Evolutionary conservation across 1,140 invertebrate species (phyloP).

Genomic region (Muscidifurax raptorellus): DNA sequence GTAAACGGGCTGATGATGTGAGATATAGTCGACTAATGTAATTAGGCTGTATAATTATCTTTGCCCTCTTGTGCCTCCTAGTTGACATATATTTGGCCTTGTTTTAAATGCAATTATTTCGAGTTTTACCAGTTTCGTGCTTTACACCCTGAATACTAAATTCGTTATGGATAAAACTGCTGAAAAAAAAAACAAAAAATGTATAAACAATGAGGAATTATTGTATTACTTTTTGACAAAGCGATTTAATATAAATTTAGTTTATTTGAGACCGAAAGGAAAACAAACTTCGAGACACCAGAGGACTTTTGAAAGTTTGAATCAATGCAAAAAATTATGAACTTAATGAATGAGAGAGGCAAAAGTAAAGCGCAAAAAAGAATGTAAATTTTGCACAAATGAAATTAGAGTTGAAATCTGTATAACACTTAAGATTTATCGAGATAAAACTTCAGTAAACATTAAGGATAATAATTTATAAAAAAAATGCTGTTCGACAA

Average conservation of each 20-base stretch:
- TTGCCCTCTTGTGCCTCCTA: conserved; percentile 7
- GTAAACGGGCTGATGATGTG: background rate
- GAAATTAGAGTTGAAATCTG: conserved; percentile 65
- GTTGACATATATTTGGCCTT: background rate
- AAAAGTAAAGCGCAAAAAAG: conserved; percentile 13
- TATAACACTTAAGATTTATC: background rate
- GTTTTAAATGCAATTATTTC: background rate
- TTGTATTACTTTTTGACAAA: too few species aligned
- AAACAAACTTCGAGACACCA: background rate
- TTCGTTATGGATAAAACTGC: too few species aligned
- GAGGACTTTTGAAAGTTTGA: background rate
- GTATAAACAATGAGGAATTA: too few species aligned
- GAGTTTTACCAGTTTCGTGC: too few species aligned
- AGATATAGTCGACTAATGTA: background rate
- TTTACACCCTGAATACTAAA: too few species aligned
- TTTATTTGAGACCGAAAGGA: background rate
- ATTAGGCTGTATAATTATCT: background rate
- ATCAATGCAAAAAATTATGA: background rate
- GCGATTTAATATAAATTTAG: background rate
- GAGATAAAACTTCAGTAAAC: conserved; percentile 54
- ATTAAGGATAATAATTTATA: conserved; percentile 65
- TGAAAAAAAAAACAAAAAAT: background rate
- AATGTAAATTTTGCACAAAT: conserved; percentile 73
- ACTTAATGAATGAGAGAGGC: background rate
- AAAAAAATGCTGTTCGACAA: conserved; percentile 74